Base-by-base conservation (phyloP, 2,113 vertebrate species). In the Urocitellus parryii region DNA sequence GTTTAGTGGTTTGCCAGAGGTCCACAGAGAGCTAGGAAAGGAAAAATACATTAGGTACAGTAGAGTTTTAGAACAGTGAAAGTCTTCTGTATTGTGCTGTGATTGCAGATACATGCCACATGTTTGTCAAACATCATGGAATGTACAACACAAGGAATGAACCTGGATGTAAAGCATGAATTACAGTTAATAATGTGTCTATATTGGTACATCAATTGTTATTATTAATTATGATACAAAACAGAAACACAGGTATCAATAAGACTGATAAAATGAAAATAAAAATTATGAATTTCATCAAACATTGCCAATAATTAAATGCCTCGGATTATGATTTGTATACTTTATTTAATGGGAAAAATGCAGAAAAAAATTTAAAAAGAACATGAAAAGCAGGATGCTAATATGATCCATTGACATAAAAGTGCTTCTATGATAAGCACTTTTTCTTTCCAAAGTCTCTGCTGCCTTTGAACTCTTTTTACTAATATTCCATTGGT, bases 191-290 rank as follows among this genome's bases (percentile, higher is more conserved):
- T 27, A 24, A 24, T 51, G 32, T 51, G 8, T 32, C 34, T 12
- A 3, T 37, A 0, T 11, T 22, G 8, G 32, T 3, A 4, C 67
- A 18, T 25, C 29, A 42, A 14, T 29, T n/a, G 4, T n/a, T 1
- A 25, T 25, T 48, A 48, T 56, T 12, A 12, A 48, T 13, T 5
- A 29, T 37, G 63, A 63, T 5, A 3, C 12, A 24, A 65, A 12
- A 51, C 17, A 27, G n/a, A 72, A 76, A 79, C 18, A 53, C 77
- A 77, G 4, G 53, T 10, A 42, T 8, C 0, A n/a, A 27, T 25
- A 42, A 20, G 8, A 79, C 73, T 68, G 70, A 70, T 12, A 76
- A 37, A 73, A 92, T 77, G 22, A 37, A 92, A 76, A 58, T 91
- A 56, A 12, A 51, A 51, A 51, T 51, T 8, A 51, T 51, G 51